Base-by-base conservation (phyloP, 2,113 vertebrate species). In the Hiodon alosoides region DNA sequence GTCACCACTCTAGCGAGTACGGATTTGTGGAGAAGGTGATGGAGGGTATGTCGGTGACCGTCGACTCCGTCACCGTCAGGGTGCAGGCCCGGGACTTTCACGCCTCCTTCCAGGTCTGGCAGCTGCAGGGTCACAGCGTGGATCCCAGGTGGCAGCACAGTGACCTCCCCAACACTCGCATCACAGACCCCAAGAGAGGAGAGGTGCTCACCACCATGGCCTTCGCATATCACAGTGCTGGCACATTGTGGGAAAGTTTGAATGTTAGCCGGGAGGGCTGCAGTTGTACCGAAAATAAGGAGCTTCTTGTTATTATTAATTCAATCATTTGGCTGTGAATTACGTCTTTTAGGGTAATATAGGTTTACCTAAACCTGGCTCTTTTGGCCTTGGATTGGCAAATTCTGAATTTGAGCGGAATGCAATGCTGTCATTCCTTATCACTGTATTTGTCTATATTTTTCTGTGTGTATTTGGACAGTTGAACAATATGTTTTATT, bases 1-100 rank as follows among this genome's bases (percentile, higher is more conserved):
- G 16, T 78, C 8, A 79, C 0, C 79, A 76, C 31, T 31, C 60
- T 82, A 99, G 97, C 74, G 97, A 98, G 86, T 99, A 99, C 54
- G 97, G 97, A 82, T 99, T 99, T 89, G 97, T 96, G 0, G 97
- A 99, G 87, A 99, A 99, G 80, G 97, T 99, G 4, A 96, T 99
- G 76, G 97, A 99, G 83, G 97, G 97, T 16, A 99, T 99, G 97
- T 97, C 95, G 5, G 94, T 99, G 57, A 80, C 95, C 31, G 94
- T 99, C 79, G 98, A 96, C 83, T 96, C 96, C 80, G 98, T 99
- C 83, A 94, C 93, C 78, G 96, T 99, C 90, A 97, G 97, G 89
- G 95, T 99, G 77, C 94, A 95, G 84, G 93, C 97, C 76, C 93
- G 90, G 70, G 96, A 97, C 60, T 99, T 99, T 83, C 96, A 95